These are phyloP conservation scores for Metridium senile DNA, from an alignment of 92 coral and sea anemone species.

Conservation along the genomic window DNA sequence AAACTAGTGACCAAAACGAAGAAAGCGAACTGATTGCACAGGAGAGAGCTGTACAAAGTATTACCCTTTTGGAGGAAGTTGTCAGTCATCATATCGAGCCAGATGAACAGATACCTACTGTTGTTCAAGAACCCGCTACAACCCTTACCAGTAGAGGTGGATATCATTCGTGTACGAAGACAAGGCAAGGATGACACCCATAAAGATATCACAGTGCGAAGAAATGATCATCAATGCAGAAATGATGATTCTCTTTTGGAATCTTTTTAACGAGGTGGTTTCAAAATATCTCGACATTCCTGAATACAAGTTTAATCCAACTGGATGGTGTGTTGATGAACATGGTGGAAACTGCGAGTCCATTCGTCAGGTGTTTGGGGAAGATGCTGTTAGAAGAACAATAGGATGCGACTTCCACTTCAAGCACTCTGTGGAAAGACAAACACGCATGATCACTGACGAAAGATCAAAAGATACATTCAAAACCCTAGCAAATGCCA, in stretches of 20 bases:
- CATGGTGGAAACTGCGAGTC: slow-evolving; percentile 41
- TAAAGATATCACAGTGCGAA: too few relatives aligned
- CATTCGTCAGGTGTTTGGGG: slow-evolving; percentile 17
- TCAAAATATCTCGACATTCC: neutral
- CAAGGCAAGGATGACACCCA: too few relatives aligned
- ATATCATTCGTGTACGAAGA: too few relatives aligned
- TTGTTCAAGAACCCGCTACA: too few relatives aligned
- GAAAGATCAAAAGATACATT: slow-evolving; percentile 24
- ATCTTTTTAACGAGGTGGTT: slow-evolving; percentile 30
- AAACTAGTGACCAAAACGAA: too few relatives aligned
- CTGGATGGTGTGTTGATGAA: slow-evolving; percentile 40
- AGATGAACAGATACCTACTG: too few relatives aligned
- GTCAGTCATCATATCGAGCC: too few relatives aligned
- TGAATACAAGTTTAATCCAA: slow-evolving; percentile 40
- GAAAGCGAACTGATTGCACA: too few relatives aligned
- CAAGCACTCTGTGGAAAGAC: slow-evolving; percentile 30
- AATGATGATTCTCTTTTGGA: slow-evolving; percentile 23
- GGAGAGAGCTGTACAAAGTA: too few relatives aligned
- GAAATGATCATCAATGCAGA: too few relatives aligned
- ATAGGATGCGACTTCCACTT: slow-evolving; percentile 38
- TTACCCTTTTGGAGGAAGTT: too few relatives aligned
- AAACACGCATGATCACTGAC: neutral
- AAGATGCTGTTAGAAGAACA: slow-evolving; percentile 26
- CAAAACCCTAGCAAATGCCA: slow-evolving; percentile 19
- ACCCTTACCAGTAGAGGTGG: too few relatives aligned